Evolutionary conservation across 2,113 vertebrate species (phyloP).

Genomic region (Mungos mungo): DNA sequence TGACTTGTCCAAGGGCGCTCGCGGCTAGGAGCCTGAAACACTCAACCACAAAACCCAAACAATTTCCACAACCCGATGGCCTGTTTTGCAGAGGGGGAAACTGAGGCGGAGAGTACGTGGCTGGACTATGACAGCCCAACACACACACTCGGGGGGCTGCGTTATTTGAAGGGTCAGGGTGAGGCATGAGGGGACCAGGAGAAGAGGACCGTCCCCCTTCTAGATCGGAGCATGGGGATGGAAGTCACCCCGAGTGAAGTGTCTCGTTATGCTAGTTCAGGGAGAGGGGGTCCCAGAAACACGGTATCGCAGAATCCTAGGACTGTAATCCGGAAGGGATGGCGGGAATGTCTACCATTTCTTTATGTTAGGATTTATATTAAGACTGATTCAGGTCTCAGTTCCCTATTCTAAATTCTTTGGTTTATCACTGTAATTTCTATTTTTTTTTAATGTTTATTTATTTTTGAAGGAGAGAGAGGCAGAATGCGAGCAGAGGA

Average conservation of each 20-base stretch:
- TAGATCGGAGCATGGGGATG: background rate
- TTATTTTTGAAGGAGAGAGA: no score
- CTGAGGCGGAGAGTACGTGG: background rate
- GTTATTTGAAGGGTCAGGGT: background rate
- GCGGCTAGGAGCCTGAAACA: background rate
- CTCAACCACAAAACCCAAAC: background rate
- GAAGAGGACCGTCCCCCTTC: background rate
- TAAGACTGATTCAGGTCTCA: background rate
- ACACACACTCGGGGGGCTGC: no score
- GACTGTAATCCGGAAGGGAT: background rate
- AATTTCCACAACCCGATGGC: background rate
- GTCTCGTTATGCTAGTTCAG: background rate
- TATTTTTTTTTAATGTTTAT: no score
- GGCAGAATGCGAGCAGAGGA: no score
- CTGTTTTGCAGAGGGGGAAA: background rate
- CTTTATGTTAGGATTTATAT: background rate
- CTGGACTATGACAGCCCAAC: background rate
- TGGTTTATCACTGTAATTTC: background rate
- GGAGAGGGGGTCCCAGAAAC: background rate
- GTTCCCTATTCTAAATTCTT: background rate
- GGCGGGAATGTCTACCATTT: background rate
- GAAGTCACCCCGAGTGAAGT: background rate
- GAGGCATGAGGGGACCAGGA: background rate
- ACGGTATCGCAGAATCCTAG: background rate
- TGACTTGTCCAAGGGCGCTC: background rate